Conservation (phyloP, 2,113 vertebrate genomes). For the Gymnobelideus leadbeateri region DNA sequence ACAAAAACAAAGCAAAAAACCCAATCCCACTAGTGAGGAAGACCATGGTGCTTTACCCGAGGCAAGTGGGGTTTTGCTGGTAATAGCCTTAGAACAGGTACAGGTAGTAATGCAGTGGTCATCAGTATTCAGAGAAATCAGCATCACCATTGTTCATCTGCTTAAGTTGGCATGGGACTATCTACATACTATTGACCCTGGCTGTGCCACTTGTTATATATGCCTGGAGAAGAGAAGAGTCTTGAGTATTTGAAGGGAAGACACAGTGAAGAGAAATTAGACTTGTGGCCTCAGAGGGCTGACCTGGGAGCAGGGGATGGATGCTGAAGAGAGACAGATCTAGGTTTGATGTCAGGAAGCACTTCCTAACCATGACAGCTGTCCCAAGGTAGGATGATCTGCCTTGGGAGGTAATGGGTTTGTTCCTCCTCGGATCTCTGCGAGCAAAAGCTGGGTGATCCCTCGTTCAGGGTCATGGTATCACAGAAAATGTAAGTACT, state of each 20-base stretch:
- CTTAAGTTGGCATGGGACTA: neutral
- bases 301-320: neutral
- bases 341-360: conserved; percentile 52
- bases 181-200: neutral
- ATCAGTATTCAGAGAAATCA: neutral
- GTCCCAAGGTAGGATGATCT: neutral
- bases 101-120: neutral
- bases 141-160: neutral
- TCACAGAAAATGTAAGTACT: neutral
- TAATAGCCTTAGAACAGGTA: neutral
- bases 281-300: neutral
- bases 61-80: neutral
- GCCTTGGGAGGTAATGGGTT: neutral
- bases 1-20: neutral
- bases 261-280: neutral
- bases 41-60: neutral
- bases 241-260: too few species aligned
- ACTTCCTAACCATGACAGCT: neutral
- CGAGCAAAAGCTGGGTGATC: neutral
- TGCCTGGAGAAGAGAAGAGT: neutral
- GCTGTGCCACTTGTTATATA: neutral
- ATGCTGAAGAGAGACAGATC: neutral
- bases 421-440: neutral
- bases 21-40: neutral
- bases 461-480: neutral